A percentile compares a stretch with the other conserved stretches of the same genome.
Conservation (phyloP, 1,140 invertebrate genomes). For the Alviniconcha marisindica region DNA sequence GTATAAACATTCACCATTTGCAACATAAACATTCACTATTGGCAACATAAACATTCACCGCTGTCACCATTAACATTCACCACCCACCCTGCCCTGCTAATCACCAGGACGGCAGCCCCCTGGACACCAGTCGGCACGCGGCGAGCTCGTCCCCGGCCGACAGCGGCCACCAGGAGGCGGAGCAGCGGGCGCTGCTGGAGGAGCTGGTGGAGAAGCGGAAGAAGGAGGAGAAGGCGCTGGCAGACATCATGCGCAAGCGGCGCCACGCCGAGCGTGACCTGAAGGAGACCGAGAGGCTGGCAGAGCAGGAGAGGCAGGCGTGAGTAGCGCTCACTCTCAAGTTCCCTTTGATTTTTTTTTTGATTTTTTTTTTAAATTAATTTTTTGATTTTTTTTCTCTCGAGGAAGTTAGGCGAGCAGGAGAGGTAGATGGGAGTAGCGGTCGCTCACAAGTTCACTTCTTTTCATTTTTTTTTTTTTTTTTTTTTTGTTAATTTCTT, state of each 20-base stretch:
- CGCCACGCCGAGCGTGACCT: slow-evolving; percentile 60
- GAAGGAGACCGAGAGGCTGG: slow-evolving; percentile 59
- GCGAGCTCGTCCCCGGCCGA: background rate
- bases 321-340: too few relatives aligned
- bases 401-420: background rate
- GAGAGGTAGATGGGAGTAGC: background rate
- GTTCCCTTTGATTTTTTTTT: too few relatives aligned
- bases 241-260: slow-evolving; percentile 68
- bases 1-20: too few relatives aligned
- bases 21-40: too few relatives aligned
- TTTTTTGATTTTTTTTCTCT: too few relatives aligned
- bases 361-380: too few relatives aligned
- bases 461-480: too few relatives aligned
- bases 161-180: slow-evolving; percentile 51
- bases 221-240: slow-evolving; percentile 72
- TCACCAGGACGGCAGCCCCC: background rate
- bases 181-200: slow-evolving; percentile 76
- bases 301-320: slow-evolving; percentile 55
- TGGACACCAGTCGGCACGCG: background rate
- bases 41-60: too few relatives aligned
- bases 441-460: too few relatives aligned
- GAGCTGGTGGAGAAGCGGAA: slow-evolving; percentile 80
- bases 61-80: too few relatives aligned
- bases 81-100: background rate
- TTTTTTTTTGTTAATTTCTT: too few relatives aligned